phyloP scores from a whole-genome alignment of 2,888 invertebrate genomes.

The Norana najaformis region DNA sequence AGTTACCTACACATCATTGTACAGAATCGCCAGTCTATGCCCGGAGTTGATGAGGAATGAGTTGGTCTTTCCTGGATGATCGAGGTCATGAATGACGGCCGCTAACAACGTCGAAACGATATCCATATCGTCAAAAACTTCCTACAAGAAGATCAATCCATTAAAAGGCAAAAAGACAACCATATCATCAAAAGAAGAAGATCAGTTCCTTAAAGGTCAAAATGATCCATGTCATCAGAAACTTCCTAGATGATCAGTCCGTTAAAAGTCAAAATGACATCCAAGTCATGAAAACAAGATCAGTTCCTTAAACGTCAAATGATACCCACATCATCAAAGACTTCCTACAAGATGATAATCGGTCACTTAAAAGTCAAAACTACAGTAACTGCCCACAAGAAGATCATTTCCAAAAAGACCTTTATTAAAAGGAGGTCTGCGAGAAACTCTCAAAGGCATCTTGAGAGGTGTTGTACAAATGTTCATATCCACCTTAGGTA shows the following conservation, averaged over 20 bases:
- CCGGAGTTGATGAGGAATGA: constrained; percentile 90
- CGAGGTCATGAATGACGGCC: constrained; percentile 92
- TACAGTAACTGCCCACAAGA: too few species aligned
- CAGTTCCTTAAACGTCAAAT: too few species aligned
- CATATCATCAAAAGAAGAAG: too few species aligned
- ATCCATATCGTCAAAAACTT: constrained; percentile 81
- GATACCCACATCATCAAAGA: too few species aligned
- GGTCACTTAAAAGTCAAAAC: too few species aligned
- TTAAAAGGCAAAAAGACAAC: not conserved
- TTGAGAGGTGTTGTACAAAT: too few species aligned
- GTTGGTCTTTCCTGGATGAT: constrained; percentile 92
- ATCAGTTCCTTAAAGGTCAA: not conserved
- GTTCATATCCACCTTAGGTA: not conserved
- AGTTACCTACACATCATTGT: constrained; percentile 82
- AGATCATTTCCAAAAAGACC: too few species aligned
- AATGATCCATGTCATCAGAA: not conserved
- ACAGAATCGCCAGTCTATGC: constrained; percentile 85
- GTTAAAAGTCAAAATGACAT: not conserved
- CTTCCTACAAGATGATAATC: too few species aligned
- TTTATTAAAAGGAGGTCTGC: too few species aligned
- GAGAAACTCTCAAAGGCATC: too few species aligned
- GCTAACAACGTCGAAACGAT: constrained; percentile 88
- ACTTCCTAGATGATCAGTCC: not conserved
- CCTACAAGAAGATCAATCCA: constrained; percentile 44
- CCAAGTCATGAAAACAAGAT: too few species aligned